phyloP scores from a whole-genome alignment of 35 echinoderm and acorn worm genomes.

The Ophiothrix spiculata region DNA sequence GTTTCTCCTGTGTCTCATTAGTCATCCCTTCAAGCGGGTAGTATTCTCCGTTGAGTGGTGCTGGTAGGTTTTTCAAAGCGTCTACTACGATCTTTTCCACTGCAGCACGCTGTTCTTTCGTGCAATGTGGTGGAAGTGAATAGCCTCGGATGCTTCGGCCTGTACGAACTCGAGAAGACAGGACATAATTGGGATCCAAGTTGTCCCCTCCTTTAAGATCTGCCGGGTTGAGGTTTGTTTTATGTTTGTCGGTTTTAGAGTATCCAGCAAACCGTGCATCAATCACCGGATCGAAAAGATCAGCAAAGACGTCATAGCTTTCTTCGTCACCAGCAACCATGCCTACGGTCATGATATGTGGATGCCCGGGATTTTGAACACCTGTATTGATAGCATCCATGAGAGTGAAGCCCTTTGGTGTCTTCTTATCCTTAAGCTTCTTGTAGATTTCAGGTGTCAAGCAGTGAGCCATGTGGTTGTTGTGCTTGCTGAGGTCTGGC shows the following conservation, averaged over 20 bases:
- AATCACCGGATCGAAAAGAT: slow-evolving; percentile 93
- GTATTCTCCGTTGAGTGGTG: slow-evolving; percentile 71
- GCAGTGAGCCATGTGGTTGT: slow-evolving; percentile 92
- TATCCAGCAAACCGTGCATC: slow-evolving; percentile 91
- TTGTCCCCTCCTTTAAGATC: slow-evolving; percentile 69
- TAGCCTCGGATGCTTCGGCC: slow-evolving; percentile 97
- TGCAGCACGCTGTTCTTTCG: slow-evolving; percentile 63
- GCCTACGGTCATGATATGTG: slow-evolving; percentile 99
- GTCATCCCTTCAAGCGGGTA: slow-evolving; percentile 98
- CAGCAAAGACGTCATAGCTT: slow-evolving; percentile 79
- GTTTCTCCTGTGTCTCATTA: slow-evolving; percentile 79
- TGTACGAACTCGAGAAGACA: slow-evolving; percentile 90
- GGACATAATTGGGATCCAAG: slow-evolving; percentile 85
- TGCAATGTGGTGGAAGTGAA: slow-evolving; percentile 76
- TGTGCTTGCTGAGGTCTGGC: slow-evolving; percentile 92
- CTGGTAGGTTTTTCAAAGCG: slow-evolving; percentile 74
- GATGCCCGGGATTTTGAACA: slow-evolving; percentile 91
- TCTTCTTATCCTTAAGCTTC: slow-evolving; percentile 74
- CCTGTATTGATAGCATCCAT: slow-evolving; percentile 72
- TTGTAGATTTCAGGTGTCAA: slow-evolving; percentile 86
- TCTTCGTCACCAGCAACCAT: slow-evolving; percentile 98
- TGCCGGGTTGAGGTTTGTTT: slow-evolving; percentile 68
- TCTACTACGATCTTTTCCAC: slow-evolving; percentile 71
- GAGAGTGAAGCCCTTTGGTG: slow-evolving; percentile 64
- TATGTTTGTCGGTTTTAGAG: slow-evolving; percentile 66